A percentile compares a stretch with the other conserved stretches of the same genome.
These are phyloP conservation scores for Tokudaia muenninki DNA, from an alignment of 2,797 vertebrate species.

Conservation along the genomic window DNA sequence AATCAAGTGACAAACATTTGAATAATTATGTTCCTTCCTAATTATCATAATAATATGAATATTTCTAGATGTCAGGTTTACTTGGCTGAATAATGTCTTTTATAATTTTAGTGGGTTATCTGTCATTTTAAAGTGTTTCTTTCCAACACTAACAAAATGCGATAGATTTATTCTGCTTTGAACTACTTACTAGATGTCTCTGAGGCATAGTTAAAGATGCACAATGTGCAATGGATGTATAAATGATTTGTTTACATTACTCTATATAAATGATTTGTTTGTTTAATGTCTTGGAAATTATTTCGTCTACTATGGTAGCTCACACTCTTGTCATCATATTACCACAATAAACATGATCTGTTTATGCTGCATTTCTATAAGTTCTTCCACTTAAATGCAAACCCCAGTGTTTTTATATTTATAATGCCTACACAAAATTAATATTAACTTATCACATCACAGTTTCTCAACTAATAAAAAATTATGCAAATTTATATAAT, in stretches of 20 bases:
- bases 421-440: conserved; percentile 64
- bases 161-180: conserved; percentile 78
- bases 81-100: conserved; percentile 57
- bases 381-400: conserved; percentile 73
- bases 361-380: conserved; percentile 73
- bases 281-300: conserved; percentile 87
- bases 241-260: conserved; percentile 84
- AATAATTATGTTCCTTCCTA: conserved; percentile 49
- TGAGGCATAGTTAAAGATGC: conserved; percentile 79
- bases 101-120: conserved; percentile 66
- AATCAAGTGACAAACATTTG: conserved; percentile 37
- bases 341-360: conserved; percentile 80
- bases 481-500: conserved; percentile 27
- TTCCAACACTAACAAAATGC: conserved; percentile 66
- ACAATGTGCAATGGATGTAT: conserved; percentile 78
- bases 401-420: conserved; percentile 59
- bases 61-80: conserved; percentile 60
- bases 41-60: conserved; percentile 75
- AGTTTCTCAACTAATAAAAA: background rate
- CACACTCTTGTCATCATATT: conserved; percentile 77
- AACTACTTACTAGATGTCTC: conserved; percentile 73
- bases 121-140: conserved; percentile 71
- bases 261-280: conserved; percentile 87
- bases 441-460: conserved; percentile 55
- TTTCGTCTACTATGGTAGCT: conserved; percentile 81